Base-by-base conservation (phyloP, 2,888 invertebrate species). In the Thymelicus sylvestris region DNA sequence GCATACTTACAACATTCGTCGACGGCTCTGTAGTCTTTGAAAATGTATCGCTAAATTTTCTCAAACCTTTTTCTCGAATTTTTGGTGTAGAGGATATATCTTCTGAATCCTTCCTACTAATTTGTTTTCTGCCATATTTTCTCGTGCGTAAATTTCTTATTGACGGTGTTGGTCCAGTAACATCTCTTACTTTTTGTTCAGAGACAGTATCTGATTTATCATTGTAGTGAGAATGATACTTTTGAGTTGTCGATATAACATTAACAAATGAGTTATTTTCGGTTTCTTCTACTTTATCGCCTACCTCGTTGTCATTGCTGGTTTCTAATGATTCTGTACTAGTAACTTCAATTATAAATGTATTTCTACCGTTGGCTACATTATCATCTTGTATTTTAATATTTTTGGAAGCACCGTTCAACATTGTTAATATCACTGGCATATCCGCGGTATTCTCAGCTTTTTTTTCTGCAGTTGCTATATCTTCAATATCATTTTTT, bases 151-250 rank as follows among this genome's bases (percentile, higher is more conserved):
- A 80, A 80, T 92, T 93, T 80, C 86, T 87, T 59, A 93, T 89
- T 8, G 85, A 81, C n/a, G 87, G 85, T 50, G 83, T 81, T 19
- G 82, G 82, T 41, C 85, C 82, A 4, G 83, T 82, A 41, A 74
- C 73, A 7, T 73, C 64, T 55, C 82, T 82, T 74, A 82, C 77
- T 75, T 84, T 82, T 66, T 79, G 81, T 66, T 78, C 79, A 15
- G 76, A 62, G 24, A 60, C 74, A 12, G 74, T 77, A 10, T 78
- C 81, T 38, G 81, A 72, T 62, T 82, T 77, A 57, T 89, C 85
- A 76, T 90, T 91, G 67, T 86, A 92, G 76, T 86, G 91, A 7
- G 92, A 84, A 67, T 92, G 93, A 73, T 88, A 93, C 77, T 88
- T 92, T 72, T 85, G 82, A 66, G 86, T 89, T n/a, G 86, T 84